Conservation (phyloP, 2,888 invertebrate genomes). For the Gibbula magus region DNA sequence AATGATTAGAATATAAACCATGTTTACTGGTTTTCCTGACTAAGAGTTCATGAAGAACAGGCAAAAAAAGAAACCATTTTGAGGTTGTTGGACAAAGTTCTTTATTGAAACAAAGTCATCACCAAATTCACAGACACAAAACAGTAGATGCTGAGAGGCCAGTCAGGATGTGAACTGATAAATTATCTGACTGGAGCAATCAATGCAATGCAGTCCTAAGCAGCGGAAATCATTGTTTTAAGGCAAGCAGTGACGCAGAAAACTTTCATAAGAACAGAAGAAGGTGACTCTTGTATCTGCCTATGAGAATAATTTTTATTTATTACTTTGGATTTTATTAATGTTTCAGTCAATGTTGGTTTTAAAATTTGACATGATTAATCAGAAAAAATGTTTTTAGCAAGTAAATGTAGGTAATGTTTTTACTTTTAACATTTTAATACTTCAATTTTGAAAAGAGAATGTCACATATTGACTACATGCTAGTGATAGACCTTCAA, state of each 20-base stretch:
- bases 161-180: not conserved
- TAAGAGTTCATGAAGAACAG: too few relatives aligned
- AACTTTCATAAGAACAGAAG: not conserved
- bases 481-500: too few relatives aligned
- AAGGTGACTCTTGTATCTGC: not conserved
- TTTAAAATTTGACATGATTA: not conserved
- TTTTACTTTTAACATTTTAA: too few relatives aligned
- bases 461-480: too few relatives aligned
- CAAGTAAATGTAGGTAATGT: too few relatives aligned
- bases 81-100: slow-evolving; percentile 23
- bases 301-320: not conserved
- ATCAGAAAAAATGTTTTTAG: too few relatives aligned
- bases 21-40: too few relatives aligned
- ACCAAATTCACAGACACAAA: slow-evolving; percentile 23
- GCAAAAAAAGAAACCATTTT: not conserved
- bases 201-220: not conserved
- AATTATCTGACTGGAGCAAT: not conserved
- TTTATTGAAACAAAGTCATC: slow-evolving; percentile 23
- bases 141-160: slow-evolving; percentile 1
- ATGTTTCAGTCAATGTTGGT: too few relatives aligned
- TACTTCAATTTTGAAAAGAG: too few relatives aligned
- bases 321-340: too few relatives aligned
- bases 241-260: not conserved
- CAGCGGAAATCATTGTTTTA: not conserved
- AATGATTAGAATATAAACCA: too few relatives aligned